Base-by-base conservation (phyloP, 35 echinoderm and acorn worm genomes). In the Antedon bifida region DNA sequence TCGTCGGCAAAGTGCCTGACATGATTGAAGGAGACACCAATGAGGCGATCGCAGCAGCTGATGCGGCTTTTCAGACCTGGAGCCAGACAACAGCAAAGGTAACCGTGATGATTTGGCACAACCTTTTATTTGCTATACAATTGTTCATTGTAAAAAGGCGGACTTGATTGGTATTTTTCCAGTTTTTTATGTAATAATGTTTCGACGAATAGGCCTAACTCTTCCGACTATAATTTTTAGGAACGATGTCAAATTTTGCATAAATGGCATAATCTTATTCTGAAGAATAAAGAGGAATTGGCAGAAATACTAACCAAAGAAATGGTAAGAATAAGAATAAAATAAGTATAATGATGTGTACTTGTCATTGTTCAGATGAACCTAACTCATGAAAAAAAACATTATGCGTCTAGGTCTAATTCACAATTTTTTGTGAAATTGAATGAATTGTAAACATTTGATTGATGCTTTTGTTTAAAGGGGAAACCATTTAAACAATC, bases 271-370 rank as follows among this genome's bases (percentile, higher is more conserved):
- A 79, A 92, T 33, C 82, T 99, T 12, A 87, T 99, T 74, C 78
- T 78, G 30, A 34, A 92, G 78, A 87, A 99, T 76, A 74, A 92
- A 44, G 91, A 99, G 23, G 83, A 93, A 33, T 77, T 99, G 0
- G 95, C 88, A 0, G 88, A 88, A 83, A 38, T 99, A 11, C 56
- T 99, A 30, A 99, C 95, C 30, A 77, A 85, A 30, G 95, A 99
- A 88, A 92, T 90, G 56, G 95, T 99, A 86, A 86, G 91, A 26
- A n/a, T n/a, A n/a, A n/a, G n/a, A n/a, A n/a, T n/a, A n/a, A n/a
- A n/a, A n/a, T n/a, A n/a, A n/a, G n/a, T n/a, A n/a, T n/a, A n/a
- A n/a, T n/a, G n/a, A n/a, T n/a, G n/a, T n/a, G n/a, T n/a, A n/a
- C n/a, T n/a, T n/a, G n/a, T n/a, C n/a, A n/a, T n/a, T n/a, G n/a